phyloP scores from a whole-genome alignment of 2,797 vertebrate genomes.

The Coracias cyanogaster region DNA sequence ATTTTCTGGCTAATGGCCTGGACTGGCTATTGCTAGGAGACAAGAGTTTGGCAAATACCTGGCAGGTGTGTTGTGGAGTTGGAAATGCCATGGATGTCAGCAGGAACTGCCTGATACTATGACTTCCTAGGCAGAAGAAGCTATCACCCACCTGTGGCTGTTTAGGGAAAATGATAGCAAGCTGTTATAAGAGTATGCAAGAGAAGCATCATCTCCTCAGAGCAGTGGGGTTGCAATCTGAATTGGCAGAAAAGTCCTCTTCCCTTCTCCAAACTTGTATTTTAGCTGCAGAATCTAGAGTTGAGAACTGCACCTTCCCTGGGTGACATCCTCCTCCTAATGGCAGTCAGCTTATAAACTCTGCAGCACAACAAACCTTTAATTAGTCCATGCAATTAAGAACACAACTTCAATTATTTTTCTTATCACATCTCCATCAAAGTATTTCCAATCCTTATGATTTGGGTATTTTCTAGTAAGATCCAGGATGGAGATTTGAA shows the following conservation, averaged over 20 bases:
- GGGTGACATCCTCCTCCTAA: background rate
- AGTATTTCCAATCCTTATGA: background rate
- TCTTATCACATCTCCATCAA: background rate
- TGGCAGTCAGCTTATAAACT: background rate
- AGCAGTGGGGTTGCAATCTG: background rate
- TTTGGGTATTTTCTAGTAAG: background rate
- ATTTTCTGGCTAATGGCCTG: background rate
- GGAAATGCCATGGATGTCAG: background rate
- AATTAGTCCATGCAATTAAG: background rate
- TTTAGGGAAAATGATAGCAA: background rate
- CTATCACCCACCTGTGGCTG: background rate
- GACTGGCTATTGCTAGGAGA: background rate
- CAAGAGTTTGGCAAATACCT: background rate
- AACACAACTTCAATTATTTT: background rate
- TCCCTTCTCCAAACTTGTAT: background rate
- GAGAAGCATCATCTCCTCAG: background rate
- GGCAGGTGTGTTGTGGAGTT: background rate
- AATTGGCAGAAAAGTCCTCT: background rate
- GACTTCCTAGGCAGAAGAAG: background rate
- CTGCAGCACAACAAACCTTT: background rate
- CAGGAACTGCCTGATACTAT: background rate
- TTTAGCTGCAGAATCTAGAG: background rate
- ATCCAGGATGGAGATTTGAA: background rate
- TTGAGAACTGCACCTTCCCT: background rate
- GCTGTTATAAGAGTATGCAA: background rate